phyloP scores from a whole-genome alignment of 2,113 vertebrate species.

The Leptocoma aspasia region DNA sequence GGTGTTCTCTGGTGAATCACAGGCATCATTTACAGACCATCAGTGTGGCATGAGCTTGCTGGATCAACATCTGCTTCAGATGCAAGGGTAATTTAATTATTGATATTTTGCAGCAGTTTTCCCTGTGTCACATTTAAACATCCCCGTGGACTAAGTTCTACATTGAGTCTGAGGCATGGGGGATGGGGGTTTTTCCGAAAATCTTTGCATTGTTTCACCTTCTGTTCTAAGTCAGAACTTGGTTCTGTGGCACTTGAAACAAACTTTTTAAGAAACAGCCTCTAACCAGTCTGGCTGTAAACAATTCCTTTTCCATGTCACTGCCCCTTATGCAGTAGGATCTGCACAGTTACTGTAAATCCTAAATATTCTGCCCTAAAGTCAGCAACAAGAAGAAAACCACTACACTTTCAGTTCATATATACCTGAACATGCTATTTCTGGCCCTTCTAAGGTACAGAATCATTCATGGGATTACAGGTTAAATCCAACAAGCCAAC shows the following conservation, averaged over 20 bases:
- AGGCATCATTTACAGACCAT: neutral
- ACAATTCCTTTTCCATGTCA: neutral
- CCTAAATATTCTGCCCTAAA: neutral
- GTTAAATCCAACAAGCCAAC: neutral
- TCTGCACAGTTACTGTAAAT: neutral
- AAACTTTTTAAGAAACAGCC: neutral
- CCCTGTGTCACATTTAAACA: neutral
- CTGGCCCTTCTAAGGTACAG: neutral
- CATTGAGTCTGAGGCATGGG: neutral
- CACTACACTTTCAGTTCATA: neutral
- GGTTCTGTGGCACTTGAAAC: neutral
- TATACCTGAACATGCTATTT: neutral
- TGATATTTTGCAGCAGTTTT: neutral
- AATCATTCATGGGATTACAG: neutral
- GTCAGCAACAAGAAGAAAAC: neutral
- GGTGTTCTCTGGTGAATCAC: neutral
- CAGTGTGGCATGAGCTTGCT: neutral
- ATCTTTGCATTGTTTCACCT: neutral
- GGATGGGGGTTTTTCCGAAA: neutral
- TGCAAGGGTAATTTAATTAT: neutral
- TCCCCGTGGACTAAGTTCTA: neutral
- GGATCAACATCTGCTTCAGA: neutral
- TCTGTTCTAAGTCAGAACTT: neutral
- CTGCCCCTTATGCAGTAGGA: neutral
- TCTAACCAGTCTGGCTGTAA: neutral